A percentile compares a stretch with the other conserved stretches of the same genome.
Evolutionary conservation across 2,113 vertebrate genomes (phyloP).

Genomic region (Cranoglanis bouderius): DNA sequence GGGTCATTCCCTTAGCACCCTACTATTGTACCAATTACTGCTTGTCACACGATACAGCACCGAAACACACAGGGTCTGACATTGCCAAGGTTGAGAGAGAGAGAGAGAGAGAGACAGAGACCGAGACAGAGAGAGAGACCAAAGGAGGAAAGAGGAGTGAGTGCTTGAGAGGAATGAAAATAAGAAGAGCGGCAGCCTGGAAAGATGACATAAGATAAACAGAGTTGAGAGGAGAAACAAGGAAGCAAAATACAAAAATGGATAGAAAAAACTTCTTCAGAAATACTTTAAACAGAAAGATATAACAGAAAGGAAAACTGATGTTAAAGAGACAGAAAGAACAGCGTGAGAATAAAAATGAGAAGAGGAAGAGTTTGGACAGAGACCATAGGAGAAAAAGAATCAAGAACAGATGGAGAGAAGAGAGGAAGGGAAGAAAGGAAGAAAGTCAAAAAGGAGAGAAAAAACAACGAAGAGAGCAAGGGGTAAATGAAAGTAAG

Average conservation of each 20-base stretch:
- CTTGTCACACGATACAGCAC: slow-evolving; percentile 51
- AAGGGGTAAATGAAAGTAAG: background rate
- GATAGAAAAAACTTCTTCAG: background rate
- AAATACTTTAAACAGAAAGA: background rate
- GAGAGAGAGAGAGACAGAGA: slow-evolving; percentile 33
- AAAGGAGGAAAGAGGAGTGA: background rate
- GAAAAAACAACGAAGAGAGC: background rate
- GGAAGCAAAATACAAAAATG: background rate
- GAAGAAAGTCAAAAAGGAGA: background rate
- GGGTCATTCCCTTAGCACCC: slow-evolving; percentile 58
- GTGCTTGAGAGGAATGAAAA: background rate
- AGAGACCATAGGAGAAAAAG: background rate
- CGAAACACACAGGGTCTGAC: slow-evolving; percentile 25
- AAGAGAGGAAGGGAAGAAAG: background rate
- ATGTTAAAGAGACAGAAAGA: background rate
- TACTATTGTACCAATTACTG: slow-evolving; percentile 64
- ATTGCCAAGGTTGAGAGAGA: background rate
- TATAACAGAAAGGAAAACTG: background rate
- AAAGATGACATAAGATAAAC: background rate
- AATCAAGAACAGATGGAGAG: background rate
- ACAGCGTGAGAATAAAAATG: background rate
- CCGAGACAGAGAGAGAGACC: slow-evolving; percentile 16
- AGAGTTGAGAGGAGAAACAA: background rate
- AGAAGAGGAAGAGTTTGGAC: background rate
- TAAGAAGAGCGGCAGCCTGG: background rate